Evolutionary conservation across 1,140 invertebrate genomes (phyloP), one percentile per base, ranked within the genome.

Genomic region (Hylaeus volcanicus): DNA sequence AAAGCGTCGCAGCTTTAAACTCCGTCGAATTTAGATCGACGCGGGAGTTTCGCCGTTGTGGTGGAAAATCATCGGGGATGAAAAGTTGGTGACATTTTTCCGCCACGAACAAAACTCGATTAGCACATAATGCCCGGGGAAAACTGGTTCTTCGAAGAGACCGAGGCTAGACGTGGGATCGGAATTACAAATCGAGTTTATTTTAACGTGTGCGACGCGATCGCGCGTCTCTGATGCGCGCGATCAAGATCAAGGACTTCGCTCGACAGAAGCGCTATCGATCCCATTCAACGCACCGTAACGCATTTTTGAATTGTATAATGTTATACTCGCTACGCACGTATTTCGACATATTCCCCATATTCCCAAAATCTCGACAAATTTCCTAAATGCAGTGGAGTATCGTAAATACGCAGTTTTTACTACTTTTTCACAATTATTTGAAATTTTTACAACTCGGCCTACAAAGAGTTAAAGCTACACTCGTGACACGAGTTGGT

Each of bases 231-330:
- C 37, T 58, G 58, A 56, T 48, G 51, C 64, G 26, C 60, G 60
- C 60, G 64, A 75, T 83, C 81, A 83, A 77, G 82, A 84, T 84
- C 82, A 83, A 84, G 82, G 82, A 78, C 53, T 68, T 74, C 48
- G 26, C 26, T 26, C 26, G 26, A 26, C 26, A 26, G 26, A 26
- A 26, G 41, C 43, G 11, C n/a, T 15, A 3, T 9, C 45, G 63
- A 53, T 82, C 26, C 15, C 43, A n/a, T 26, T 26, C 26, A 26
- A 26, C 26, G 26, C 26, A 26, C 26, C 26, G 26, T 26, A 26
- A 0, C 26, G 26, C n/a, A 26, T 26, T 26, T 26, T 26, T 26
- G 26, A 26, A 26, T 26, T 26, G 0, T 26, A 26, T 26, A 26
- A 26, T 26, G 26, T 26, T 26, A 26, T 26, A 26, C 26, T 26